Conservation (phyloP, 2,113 vertebrate species). For the Cepphus grylle region DNA sequence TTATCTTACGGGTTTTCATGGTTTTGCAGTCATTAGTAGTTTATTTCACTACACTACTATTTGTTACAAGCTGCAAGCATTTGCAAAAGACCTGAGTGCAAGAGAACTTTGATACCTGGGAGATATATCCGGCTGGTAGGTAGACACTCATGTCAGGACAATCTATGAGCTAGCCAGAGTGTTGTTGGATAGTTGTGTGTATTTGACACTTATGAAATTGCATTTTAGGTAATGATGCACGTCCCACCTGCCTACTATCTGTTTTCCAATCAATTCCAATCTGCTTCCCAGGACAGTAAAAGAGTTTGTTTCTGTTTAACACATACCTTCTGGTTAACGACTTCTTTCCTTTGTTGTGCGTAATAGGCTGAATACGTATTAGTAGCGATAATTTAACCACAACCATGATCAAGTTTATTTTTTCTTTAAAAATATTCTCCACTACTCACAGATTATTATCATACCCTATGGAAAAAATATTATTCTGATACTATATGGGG, state of each 20-base stretch:
- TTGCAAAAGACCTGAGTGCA: background rate
- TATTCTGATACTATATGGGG: background rate
- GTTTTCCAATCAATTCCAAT: constrained; percentile 45
- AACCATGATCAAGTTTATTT: background rate
- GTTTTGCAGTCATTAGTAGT: background rate
- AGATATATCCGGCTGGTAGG: background rate
- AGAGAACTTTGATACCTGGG: background rate
- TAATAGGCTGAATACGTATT: background rate
- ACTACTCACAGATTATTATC: background rate
- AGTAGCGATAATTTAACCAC: background rate
- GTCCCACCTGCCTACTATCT: background rate
- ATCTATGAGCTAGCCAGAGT: background rate
- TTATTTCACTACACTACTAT: background rate
- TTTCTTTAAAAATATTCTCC: background rate
- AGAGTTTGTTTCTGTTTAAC: background rate
- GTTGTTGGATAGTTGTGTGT: background rate
- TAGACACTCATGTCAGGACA: background rate
- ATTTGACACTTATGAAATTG: constrained; percentile 39
- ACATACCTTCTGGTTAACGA: background rate
- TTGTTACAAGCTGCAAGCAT: background rate
- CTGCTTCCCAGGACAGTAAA: background rate
- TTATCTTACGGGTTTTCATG: background rate
- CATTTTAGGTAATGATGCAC: constrained; percentile 44
- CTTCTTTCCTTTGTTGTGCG: background rate
- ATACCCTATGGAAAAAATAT: background rate